A percentile compares a stretch with the other conserved stretches of the same genome.
Evolutionary conservation across 2,888 invertebrate species (phyloP).

Genomic region (Drosophila incognita): DNA sequence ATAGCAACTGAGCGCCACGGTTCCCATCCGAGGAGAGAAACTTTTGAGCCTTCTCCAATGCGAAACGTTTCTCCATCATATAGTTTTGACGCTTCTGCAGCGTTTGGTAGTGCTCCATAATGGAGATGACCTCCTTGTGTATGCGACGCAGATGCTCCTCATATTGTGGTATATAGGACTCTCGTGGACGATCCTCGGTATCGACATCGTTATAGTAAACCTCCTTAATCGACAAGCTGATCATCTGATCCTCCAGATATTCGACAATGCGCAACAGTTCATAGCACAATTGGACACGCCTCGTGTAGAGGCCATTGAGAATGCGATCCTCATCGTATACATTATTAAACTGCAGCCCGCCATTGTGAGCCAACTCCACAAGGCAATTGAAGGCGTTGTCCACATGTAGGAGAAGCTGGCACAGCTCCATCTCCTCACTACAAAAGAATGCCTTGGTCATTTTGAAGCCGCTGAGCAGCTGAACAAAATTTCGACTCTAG

Average conservation of each 20-base stretch:
- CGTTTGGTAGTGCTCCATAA: constrained; percentile 53
- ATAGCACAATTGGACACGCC: constrained; percentile 62
- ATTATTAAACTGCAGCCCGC: constrained; percentile 78
- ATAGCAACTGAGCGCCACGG: constrained; percentile 55
- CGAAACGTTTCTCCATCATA: constrained; percentile 66
- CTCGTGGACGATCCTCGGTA: constrained; percentile 60
- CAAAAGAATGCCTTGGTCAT: constrained; percentile 76
- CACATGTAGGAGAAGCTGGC: constrained; percentile 74
- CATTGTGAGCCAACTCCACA: constrained; percentile 77
- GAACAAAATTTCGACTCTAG: background rate
- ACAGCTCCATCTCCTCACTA: constrained; percentile 82
- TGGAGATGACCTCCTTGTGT: constrained; percentile 54
- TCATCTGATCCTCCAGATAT: constrained; percentile 57
- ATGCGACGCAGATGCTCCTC: constrained; percentile 50
- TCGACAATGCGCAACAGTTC: constrained; percentile 70
- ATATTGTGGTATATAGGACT: constrained; percentile 56
- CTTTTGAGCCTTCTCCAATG: constrained; percentile 60
- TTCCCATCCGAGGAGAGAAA: constrained; percentile 57
- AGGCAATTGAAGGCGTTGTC: constrained; percentile 81
- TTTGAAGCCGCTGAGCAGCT: background rate
- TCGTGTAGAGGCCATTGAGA: constrained; percentile 62
- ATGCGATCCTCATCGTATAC: constrained; percentile 61
- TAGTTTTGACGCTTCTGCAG: constrained; percentile 46
- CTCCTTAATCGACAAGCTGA: constrained; percentile 42
- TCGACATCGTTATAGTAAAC: constrained; percentile 67